phyloP scores from a whole-genome alignment of 2,113 vertebrate species.

The Trachemys scripta region DNA sequence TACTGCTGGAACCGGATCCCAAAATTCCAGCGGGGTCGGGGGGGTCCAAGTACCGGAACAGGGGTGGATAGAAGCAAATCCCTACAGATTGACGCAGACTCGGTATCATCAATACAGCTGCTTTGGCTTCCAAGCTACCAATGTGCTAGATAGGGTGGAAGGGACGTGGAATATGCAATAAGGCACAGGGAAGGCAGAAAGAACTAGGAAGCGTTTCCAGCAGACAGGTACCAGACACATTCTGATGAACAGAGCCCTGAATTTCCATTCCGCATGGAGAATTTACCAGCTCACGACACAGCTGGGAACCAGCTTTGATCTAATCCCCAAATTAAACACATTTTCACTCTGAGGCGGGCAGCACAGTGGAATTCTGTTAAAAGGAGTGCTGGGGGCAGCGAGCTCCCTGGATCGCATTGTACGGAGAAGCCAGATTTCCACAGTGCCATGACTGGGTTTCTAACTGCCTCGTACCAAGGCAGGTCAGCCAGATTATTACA shows the following conservation, averaged over 20 bases:
- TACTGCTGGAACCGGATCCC: neutral
- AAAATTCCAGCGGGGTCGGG: neutral
- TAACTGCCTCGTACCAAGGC: neutral
- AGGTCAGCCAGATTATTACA: neutral
- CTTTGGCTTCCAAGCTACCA: neutral
- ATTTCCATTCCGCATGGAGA: neutral
- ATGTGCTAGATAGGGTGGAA: neutral
- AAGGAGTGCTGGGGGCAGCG: neutral
- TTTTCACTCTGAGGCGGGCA: neutral
- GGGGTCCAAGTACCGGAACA: neutral
- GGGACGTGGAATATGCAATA: neutral
- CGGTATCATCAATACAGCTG: neutral
- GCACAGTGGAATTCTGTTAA: neutral
- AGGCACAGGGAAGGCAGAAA: neutral
- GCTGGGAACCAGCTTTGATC: neutral
- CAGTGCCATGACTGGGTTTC: neutral
- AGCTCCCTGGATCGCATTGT: neutral
- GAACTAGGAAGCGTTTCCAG: neutral
- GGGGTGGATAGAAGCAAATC: neutral
- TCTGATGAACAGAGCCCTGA: neutral
- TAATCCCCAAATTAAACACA: neutral
- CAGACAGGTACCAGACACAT: neutral
- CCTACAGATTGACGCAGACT: neutral
- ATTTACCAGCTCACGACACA: neutral
- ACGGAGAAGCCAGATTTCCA: neutral